Percentiles rank a stretch among this genome's conserved stretches.
phyloP scores from a whole-genome alignment of 2,888 invertebrate genomes.

The Harmothoe impar region DNA sequence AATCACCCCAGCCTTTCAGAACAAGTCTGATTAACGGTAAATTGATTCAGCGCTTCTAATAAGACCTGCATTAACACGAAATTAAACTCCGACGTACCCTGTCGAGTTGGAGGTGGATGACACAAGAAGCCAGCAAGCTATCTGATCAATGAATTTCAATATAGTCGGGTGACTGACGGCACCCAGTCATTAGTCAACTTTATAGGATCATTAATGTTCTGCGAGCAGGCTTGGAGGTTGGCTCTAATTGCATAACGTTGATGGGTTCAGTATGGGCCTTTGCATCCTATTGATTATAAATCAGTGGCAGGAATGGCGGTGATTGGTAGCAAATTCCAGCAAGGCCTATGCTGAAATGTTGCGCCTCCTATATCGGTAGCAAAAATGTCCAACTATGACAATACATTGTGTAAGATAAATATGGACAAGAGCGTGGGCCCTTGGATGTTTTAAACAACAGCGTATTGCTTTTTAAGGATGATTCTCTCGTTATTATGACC shows the following conservation, averaged over 20 bases:
- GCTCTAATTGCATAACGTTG: background rate
- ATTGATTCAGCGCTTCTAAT: slow-evolving; percentile 41
- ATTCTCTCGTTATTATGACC: background rate
- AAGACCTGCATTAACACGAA: slow-evolving; percentile 4
- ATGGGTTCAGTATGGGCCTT: background rate
- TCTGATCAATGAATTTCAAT: slow-evolving; percentile 53
- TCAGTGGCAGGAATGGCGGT: background rate
- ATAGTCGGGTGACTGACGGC: slow-evolving; percentile 28
- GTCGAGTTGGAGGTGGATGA: background rate
- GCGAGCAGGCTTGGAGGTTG: background rate
- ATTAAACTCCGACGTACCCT: slow-evolving; percentile 23
- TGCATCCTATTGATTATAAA: background rate
- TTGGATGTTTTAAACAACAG: background rate
- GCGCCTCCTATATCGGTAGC: too few relatives aligned
- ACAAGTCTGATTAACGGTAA: slow-evolving; percentile 17
- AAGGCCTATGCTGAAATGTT: too few relatives aligned
- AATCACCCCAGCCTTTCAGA: background rate
- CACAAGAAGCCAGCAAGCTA: background rate
- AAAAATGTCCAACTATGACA: too few relatives aligned
- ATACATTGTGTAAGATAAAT: too few relatives aligned
- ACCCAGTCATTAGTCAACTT: slow-evolving; percentile 7
- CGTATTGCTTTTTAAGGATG: background rate
- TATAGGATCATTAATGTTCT: background rate
- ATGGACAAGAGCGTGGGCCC: too few relatives aligned
- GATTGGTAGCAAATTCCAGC: too few relatives aligned